Conservation (phyloP, 2,797 vertebrate genomes). For the Neoniphon sammara region DNA sequence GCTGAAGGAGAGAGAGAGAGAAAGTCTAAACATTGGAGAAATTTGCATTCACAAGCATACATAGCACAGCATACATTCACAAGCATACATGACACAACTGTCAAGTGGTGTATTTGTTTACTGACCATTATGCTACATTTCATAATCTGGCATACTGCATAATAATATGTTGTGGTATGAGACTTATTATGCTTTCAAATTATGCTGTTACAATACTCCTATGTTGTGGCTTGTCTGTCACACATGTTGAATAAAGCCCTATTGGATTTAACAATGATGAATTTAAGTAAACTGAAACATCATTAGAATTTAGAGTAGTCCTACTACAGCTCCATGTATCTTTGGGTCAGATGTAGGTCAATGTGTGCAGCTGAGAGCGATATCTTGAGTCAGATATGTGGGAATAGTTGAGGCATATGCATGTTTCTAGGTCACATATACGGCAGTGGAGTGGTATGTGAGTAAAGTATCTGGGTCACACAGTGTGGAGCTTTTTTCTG, state of each 20-base stretch:
- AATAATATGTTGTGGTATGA: background rate
- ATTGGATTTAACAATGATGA: slow-evolving; percentile 5
- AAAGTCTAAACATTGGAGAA: slow-evolving; percentile 13
- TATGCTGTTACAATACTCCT: background rate
- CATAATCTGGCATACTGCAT: background rate
- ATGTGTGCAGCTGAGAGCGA: slow-evolving; percentile 45
- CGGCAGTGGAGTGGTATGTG: slow-evolving; percentile 64
- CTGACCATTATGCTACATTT: background rate
- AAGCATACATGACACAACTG: no score
- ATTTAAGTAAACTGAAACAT: slow-evolving; percentile 14
- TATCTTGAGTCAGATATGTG: slow-evolving; percentile 72
- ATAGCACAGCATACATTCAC: no score
- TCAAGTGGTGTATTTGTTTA: background rate
- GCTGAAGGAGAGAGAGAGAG: slow-evolving; percentile 69
- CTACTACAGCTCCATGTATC: background rate
- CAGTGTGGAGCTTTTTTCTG: slow-evolving; percentile 69
- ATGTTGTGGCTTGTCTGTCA: background rate
- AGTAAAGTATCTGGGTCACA: slow-evolving; percentile 79
- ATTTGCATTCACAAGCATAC: background rate
- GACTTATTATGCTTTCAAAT: background rate
- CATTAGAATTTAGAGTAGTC: slow-evolving; percentile 10
- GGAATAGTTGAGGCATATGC: slow-evolving; percentile 71
- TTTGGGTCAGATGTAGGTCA: slow-evolving; percentile 68
- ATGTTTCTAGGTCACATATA: slow-evolving; percentile 80
- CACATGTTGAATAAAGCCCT: background rate